phyloP scores from a whole-genome alignment of 2,888 invertebrate species.

The Drosophila koepferae region DNA sequence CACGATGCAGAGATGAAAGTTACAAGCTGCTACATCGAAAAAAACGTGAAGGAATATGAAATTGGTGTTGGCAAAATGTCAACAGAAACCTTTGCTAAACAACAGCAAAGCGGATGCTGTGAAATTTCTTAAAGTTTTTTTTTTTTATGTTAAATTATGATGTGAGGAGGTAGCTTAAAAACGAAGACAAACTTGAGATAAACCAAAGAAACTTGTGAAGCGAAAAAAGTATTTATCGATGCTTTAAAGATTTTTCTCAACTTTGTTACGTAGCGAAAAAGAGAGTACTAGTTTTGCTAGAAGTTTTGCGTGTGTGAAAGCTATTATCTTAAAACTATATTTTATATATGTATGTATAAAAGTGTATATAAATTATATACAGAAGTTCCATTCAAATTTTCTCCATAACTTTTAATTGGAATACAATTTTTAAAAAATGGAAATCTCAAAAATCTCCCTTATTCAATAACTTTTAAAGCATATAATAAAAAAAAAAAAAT shows the following conservation, averaged over 20 bases:
- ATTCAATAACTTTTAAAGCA: too few species aligned
- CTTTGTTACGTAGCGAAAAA: neutral
- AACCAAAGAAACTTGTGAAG: neutral
- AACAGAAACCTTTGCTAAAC: constrained; percentile 1
- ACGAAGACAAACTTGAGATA: neutral
- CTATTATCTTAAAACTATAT: too few species aligned
- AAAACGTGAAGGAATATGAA: neutral
- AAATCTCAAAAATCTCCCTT: too few species aligned
- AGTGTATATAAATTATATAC: too few species aligned
- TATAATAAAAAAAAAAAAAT: too few species aligned
- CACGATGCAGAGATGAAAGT: neutral
- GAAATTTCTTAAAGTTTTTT: neutral
- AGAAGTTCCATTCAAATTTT: too few species aligned
- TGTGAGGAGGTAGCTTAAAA: neutral
- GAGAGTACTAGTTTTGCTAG: neutral
- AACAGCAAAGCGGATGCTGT: constrained; percentile 10
- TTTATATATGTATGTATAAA: too few species aligned
- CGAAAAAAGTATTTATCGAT: neutral
- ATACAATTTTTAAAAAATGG: too few species aligned
- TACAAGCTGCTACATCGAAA: neutral
- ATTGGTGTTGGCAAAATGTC: constrained; percentile 6
- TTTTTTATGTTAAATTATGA: constrained; percentile 1
- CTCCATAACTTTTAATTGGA: too few species aligned
- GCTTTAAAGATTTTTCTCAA: neutral
- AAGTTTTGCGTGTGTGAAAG: neutral